Base-by-base conservation (phyloP, 1,140 invertebrate species). In the Heliconius nattereri region DNA sequence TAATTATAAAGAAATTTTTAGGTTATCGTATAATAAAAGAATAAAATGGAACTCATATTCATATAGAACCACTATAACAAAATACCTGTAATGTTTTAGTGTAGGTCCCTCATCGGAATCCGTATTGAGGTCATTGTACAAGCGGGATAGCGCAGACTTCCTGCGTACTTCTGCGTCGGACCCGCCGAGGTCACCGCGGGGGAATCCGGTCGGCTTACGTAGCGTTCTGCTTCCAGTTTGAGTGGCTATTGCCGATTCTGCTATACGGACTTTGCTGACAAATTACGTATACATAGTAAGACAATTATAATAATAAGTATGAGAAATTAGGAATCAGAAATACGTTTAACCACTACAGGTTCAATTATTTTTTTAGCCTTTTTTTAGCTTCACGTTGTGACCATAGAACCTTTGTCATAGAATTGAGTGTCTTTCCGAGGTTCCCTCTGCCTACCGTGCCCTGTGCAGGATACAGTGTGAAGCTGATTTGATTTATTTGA, bases 241-340 rank as follows among this genome's bases (percentile, higher is more conserved):
- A 20, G 81, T 78, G 16, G 80, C 72, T 20, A 85, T 74, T 11
- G 84, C 81, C 1, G 85, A 82, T 70, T 87, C 82, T 1, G 84
- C 85, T 81, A 92, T 92, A 7, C 89, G 89, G 2, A 92, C 90
- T 79, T 90, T 90, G 37, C 90, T 91, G 78, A 66, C 5, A 78
- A 26, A 16, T 66, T 29, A 66, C 1, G 23, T 5, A 60, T 60
- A 60, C 20, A 13, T 60, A 60, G 54, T 60, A 60, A 66, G 23
- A 29, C 11, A 26, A 66, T 52, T 16, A 52, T 20, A 20, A 52
- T 20, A 20, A 52, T 52, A 20, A 60, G 8, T 60, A 3, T 45
- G 40, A 45, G 13, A 45, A 45, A 45, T 16, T 45, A 16, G 5
- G 40, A 45, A 5, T 45, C 3, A 45, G 13, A 45, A 16, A 45